Evolutionary conservation across 2,797 vertebrate genomes (phyloP), one percentile per base, ranked within the genome.

Genomic region (Ctenosaura bakeri): DNA sequence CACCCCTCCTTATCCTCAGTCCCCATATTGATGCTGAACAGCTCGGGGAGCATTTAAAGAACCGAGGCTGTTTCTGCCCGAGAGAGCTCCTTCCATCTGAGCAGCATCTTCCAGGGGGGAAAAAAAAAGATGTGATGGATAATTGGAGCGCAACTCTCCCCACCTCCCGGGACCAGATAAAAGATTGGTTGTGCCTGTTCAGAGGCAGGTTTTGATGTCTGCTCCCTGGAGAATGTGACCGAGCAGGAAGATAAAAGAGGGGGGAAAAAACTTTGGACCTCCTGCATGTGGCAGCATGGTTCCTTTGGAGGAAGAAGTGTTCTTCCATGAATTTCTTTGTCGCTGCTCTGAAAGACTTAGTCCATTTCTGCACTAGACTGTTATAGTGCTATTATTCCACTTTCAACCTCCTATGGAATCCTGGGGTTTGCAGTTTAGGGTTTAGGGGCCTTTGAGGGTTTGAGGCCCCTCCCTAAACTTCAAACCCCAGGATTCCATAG

Each of bases 41-140:
- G 13, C 32, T 82, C 10, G 5, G 1, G 32, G 69, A 42, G 56
- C 16, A 9, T 22, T 62, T 7, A 35, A 52, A 3, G 83, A 38
- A 1, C 5, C 6, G 29, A 3, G 26, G 1, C 35, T 46, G 85
- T 38, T 59, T 13, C 20, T 76, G 32, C 1, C 26, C 32, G 35
- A 42, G 2, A 56, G 54, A 29, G 1, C 8, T 3, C 35, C 7
- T 16, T n/a, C 32, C 0, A 2, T n/a, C 24, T 1, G 74, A 22
- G n/a, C 4, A 6, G 22, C 20, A 10, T n/a, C 22, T 18, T 29
- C 9, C 24, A 10, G 24, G 22, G 73, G 18, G 35, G 14, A 24
- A n/a, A 6, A 18, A 3, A 10, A 66, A 89, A n/a, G 50, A 20
- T 32, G 3, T 35, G 83, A 32, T 59, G 13, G 52, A 26, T 59